These are phyloP conservation scores for Rhadinocentrus ornatus DNA, from an alignment of 2,797 vertebrate genomes.

Conservation along the genomic window DNA sequence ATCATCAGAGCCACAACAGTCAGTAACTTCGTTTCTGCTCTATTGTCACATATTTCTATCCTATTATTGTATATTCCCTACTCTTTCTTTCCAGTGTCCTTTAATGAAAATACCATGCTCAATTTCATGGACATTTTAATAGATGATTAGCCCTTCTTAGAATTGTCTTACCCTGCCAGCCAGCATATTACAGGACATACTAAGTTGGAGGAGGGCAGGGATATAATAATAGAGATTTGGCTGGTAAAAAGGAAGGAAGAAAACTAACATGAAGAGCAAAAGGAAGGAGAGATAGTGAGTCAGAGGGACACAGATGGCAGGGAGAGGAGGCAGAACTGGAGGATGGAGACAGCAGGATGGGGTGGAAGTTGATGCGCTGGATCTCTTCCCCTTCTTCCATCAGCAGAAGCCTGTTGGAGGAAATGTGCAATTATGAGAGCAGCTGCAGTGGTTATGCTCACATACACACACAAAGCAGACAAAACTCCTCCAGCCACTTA, in stretches of 20 bases:
- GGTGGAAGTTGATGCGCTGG: constrained; percentile 57
- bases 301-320: constrained; percentile 57
- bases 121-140: constrained; percentile 34
- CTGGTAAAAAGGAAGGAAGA: constrained; percentile 8
- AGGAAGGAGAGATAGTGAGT: constrained; percentile 25
- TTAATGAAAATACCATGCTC: constrained; percentile 7
- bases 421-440: constrained; percentile 65
- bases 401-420: constrained; percentile 81
- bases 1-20: constrained; percentile 18
- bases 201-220: constrained; percentile 30
- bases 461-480: constrained; percentile 29
- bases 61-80: constrained; percentile 1
- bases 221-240: constrained; percentile 16
- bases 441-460: constrained; percentile 47
- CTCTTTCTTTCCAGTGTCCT: neutral
- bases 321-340: constrained; percentile 52
- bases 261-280: constrained; percentile 25
- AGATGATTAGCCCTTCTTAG: constrained; percentile 35
- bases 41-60: constrained; percentile 8
- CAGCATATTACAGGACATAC: constrained; percentile 15
- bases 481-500: constrained; percentile 38
- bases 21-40: constrained; percentile 12
- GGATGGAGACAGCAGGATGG: constrained; percentile 52
- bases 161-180: constrained; percentile 39
- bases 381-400: constrained; percentile 70